A percentile compares a stretch with the other conserved stretches of the same genome.
These are phyloP conservation scores for Gasterosteus aculeatus DNA, from an alignment of 2,113 vertebrate species.

Conservation along the genomic window DNA sequence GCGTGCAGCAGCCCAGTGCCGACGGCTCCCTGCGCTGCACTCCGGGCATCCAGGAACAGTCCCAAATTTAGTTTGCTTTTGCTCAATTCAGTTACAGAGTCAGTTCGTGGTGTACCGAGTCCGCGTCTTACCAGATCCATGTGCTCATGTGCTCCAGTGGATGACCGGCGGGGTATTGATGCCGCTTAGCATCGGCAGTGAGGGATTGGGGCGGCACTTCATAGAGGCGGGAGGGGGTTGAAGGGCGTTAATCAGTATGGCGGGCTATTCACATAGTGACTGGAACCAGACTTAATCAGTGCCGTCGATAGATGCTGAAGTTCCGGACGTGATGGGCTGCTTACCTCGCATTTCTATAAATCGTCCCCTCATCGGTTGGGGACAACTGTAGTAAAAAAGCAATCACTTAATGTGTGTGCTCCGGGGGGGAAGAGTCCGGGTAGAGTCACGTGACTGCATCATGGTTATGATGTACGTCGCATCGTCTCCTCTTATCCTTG, in stretches of 20 bases:
- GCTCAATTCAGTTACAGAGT: neutral
- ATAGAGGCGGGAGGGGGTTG: conserved; percentile 42
- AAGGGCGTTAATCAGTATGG: conserved; percentile 45
- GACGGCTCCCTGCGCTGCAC: neutral
- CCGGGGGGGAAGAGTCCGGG: neutral
- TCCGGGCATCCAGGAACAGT: neutral
- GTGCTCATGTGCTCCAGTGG: neutral
- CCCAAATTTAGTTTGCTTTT: neutral
- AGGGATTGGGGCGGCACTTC: conserved; percentile 41
- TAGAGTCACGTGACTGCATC: conserved; percentile 39
- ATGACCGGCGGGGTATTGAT: neutral
- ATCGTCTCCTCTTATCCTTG: conserved; percentile 7
- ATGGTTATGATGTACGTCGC: conserved; percentile 38
- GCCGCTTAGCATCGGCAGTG: conserved; percentile 6
- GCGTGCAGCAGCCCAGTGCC: neutral
- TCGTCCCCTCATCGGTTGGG: neutral
- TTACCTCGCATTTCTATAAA: conserved; percentile 27
- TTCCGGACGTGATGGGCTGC: neutral
- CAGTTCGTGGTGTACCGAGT: neutral
- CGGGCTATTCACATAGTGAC: conserved; percentile 21
- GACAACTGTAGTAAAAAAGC: conserved; percentile 18
- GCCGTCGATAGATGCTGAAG: conserved; percentile 14
- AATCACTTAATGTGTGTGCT: conserved; percentile 47
- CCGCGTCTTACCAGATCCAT: neutral
- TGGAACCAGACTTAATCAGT: conserved; percentile 13